These are phyloP conservation scores for Rhinella marina DNA, from an alignment of 2,797 vertebrate genomes.

Conservation along the genomic window DNA sequence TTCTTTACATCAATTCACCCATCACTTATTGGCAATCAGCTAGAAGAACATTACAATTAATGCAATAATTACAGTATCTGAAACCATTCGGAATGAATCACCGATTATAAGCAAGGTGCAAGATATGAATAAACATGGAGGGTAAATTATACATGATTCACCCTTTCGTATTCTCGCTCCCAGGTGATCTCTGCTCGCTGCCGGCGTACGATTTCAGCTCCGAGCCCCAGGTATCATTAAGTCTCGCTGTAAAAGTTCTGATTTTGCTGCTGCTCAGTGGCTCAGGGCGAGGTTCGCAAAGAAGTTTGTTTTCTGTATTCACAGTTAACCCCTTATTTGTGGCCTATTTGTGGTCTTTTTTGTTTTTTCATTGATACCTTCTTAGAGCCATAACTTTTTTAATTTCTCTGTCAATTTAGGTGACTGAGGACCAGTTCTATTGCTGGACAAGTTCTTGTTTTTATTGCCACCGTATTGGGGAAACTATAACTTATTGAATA, in stretches of 20 bases:
- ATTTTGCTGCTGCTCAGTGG: neutral
- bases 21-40: conserved; percentile 57
- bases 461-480: too few relatives aligned
- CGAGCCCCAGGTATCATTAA: conserved; percentile 29
- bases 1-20: conserved; percentile 44
- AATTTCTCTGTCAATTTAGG: too few relatives aligned
- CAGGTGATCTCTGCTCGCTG: conserved; percentile 39
- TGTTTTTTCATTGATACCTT: too few relatives aligned
- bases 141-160: conserved; percentile 52
- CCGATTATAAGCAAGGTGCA: conserved; percentile 54
- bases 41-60: conserved; percentile 56
- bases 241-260: conserved; percentile 5
- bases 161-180: conserved; percentile 33
- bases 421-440: too few relatives aligned
- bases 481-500: too few relatives aligned
- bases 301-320: neutral
- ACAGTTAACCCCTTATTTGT: neutral
- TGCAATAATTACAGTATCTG: conserved; percentile 53
- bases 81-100: conserved; percentile 47
- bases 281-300: neutral
- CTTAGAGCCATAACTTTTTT: too few relatives aligned
- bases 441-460: too few relatives aligned
- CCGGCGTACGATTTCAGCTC: neutral
- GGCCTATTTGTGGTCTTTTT: too few relatives aligned
- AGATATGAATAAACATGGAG: conserved; percentile 58